Base-by-base conservation (phyloP, 2,113 vertebrate species). In the Lethenteron camtschaticum region DNA sequence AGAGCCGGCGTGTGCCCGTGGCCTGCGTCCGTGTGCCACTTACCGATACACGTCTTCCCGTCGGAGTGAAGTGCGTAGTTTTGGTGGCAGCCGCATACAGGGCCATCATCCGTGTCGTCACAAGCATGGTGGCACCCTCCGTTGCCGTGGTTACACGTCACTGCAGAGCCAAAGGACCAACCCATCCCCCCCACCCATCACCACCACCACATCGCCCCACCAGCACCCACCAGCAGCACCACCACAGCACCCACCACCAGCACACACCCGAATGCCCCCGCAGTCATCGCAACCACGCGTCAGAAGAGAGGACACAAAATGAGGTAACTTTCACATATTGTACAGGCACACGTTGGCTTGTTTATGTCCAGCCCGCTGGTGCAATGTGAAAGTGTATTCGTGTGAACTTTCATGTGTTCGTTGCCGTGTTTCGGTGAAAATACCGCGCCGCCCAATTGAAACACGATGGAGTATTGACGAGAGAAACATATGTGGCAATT, bases 61-160 rank as follows among this genome's bases (percentile, higher is more conserved):
- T 96, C 92, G 0, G 89, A 83, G 76, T 95, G 90, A 56, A 97
- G 81, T 69, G 89, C 89, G 2, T 96, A 97, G 80, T 96, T 97
- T 85, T 91, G 92, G 74, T 97, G 92, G 78, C 92, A 97, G 72
- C 87, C 88, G 14, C 91, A 96, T 72, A 84, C 83, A 2, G 91
- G 91, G 69, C 91, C 91, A 0, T 82, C 80, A 70, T 97, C 92
- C 1, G 88, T 95, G 82, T 97, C 92, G 58, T 97, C 89, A 58
- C 92, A 97, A 58, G 84, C 87, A 82, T 97, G 92, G 20, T 97
- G 92, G 79, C 92, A 97, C 72, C 92, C 92, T 73, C 92, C 91
- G 59, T 97, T 97, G 76, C 92, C 92, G 79, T 97, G 95, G 86
- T 97, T 95, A 85, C 92, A 97, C 73, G 92, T 97, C 81, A 97